Evolutionary conservation across 2,888 invertebrate genomes (phyloP), one percentile per base, ranked within the genome.

Genomic region (Cheiracanthium punctorium): DNA sequence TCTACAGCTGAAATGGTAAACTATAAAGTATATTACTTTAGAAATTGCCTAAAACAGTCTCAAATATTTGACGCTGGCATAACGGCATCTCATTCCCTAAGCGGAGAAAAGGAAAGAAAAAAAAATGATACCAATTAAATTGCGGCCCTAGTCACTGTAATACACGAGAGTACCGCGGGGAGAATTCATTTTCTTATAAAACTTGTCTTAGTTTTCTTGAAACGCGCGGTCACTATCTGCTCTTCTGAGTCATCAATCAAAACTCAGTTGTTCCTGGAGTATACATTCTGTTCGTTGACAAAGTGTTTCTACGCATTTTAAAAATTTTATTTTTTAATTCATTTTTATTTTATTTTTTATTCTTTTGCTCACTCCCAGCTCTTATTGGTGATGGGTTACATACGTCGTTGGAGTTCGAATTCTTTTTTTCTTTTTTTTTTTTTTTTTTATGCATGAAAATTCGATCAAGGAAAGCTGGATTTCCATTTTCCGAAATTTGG

Each of bases 241-340:
- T 30, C 58, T 20, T 28, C 24, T 28, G 29, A 65, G 72, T 80
- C 80, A 80, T 80, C 80, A 72, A 80, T 80, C 80, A 80, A 80
- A 80, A 32, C 58, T 58, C 72, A 80, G 80, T 80, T 80, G 72
- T 80, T 80, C 32, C 7, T 33, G 33, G 29, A 37, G 64, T 65
- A 32, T 70, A 65, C 71, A 80, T 80, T 72, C 32, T 72, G 80
- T 32, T 30, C 72, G 72, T 73, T 80, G 80, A 80, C 80, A 80
- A 73, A 80, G 80, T 80, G 72, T 80, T 80, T 64, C 72, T 71
- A 80, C 72, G 80, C 80, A 73, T 80, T 72, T 80, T 72, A 72
- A 72, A 72, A 70, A 8, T 43, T 71, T 70, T 33, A 20, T 37
- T 32, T 67, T 30, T 67, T 14, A 30, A 30, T 29, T 69, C 14